Evolutionary conservation across 1,140 invertebrate genomes (phyloP).

Genomic region (Neodiprion virginianus): DNA sequence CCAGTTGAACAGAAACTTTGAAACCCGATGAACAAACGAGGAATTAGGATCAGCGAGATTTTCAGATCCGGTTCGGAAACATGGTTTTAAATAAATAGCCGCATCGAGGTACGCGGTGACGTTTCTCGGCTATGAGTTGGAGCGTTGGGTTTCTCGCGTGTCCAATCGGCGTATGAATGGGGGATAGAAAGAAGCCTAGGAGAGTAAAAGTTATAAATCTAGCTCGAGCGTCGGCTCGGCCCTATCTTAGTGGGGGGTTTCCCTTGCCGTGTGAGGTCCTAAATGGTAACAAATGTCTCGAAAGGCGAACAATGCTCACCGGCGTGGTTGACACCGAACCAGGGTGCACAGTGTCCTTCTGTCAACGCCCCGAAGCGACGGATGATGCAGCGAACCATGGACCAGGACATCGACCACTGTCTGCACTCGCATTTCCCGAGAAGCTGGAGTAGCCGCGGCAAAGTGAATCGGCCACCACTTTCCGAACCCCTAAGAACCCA

Average conservation of each 20-base stretch:
- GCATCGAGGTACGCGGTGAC: too few relatives aligned
- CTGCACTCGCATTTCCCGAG: too few relatives aligned
- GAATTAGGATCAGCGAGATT: too few relatives aligned
- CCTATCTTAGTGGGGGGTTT: neutral
- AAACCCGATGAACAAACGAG: too few relatives aligned
- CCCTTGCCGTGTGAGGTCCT: neutral
- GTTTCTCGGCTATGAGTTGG: neutral
- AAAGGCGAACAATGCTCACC: neutral
- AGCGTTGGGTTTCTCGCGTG: neutral
- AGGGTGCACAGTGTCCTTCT: neutral
- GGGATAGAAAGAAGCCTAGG: neutral
- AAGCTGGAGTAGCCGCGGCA: too few relatives aligned
- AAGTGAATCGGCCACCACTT: too few relatives aligned
- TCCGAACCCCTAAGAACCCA: too few relatives aligned
- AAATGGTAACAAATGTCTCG: constrained; percentile 3
- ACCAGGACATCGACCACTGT: too few relatives aligned
- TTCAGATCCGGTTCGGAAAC: too few relatives aligned
- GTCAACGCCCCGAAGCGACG: neutral
- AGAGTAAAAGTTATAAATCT: neutral
- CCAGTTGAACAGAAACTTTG: too few relatives aligned
- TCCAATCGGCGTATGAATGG: neutral
- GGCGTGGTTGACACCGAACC: neutral
- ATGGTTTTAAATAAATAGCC: too few relatives aligned
- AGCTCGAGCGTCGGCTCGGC: neutral
- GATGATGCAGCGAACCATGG: neutral